phyloP scores from a whole-genome alignment of 1,140 invertebrate genomes.

The Apis florea region DNA sequence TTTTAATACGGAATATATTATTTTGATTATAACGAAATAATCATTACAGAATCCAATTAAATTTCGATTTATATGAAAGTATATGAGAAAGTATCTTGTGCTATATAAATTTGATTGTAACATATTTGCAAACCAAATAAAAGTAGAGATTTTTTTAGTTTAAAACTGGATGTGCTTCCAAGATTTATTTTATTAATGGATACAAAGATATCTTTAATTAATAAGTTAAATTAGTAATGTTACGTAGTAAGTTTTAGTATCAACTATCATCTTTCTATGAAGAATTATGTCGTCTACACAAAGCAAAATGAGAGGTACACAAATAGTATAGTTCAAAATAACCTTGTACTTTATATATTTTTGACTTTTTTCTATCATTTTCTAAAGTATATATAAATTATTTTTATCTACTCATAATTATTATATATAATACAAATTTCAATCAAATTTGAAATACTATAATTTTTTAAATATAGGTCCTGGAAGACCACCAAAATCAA shows the following conservation, averaged over 20 bases:
- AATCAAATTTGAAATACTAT: background rate
- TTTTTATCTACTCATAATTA: background rate
- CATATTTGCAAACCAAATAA: background rate
- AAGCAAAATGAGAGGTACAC: constrained; percentile 59
- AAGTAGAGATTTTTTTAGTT: background rate
- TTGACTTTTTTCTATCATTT: background rate
- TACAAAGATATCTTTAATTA: constrained; percentile 38
- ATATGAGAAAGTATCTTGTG: background rate
- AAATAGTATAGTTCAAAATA: constrained; percentile 31
- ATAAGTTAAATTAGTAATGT: constrained; percentile 21
- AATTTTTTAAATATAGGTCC: constrained; percentile 76
- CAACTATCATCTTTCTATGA: constrained; percentile 14
- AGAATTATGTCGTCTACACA: constrained; percentile 57
- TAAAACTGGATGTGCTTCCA: background rate
- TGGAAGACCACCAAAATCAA: constrained; percentile 88
- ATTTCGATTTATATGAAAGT: background rate
- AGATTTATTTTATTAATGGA: constrained; percentile 50
- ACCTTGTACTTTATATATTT: constrained; percentile 30
- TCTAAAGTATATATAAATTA: background rate
- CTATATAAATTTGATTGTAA: background rate
- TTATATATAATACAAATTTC: background rate
- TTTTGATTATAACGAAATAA: constrained; percentile 41
- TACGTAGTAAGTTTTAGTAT: background rate
- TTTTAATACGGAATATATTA: constrained; percentile 49
- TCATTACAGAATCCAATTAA: constrained; percentile 12